phyloP scores from a whole-genome alignment of 1,140 invertebrate species.

The Penaeus indicus region DNA sequence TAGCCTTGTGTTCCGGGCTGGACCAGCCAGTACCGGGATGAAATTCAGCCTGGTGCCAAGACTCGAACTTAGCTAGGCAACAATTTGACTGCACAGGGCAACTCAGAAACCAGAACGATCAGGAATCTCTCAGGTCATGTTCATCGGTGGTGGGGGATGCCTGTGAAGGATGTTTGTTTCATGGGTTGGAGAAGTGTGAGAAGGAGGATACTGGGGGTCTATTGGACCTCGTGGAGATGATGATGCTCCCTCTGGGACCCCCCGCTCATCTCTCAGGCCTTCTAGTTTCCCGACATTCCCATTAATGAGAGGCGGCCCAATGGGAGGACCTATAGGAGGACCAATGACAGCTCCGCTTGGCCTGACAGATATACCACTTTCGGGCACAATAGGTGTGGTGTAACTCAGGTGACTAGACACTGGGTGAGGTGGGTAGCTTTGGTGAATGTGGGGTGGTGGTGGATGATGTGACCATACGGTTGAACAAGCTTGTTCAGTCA shows the following conservation, averaged over 20 bases:
- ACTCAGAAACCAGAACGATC: neutral
- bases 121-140: constrained; percentile 52
- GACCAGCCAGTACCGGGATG: constrained; percentile 36
- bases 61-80: constrained; percentile 25
- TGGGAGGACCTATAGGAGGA: constrained; percentile 36
- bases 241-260: constrained; percentile 63
- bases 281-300: constrained; percentile 58
- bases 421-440: constrained; percentile 34
- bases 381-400: constrained; percentile 66
- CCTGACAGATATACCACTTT: constrained; percentile 31
- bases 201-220: constrained; percentile 61
- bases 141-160: constrained; percentile 49
- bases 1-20: constrained; percentile 19
- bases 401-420: constrained; percentile 65
- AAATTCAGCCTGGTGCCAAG: constrained; percentile 15
- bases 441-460: constrained; percentile 39
- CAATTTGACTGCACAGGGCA: constrained; percentile 26
- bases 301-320: constrained; percentile 54
- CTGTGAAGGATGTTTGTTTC: constrained; percentile 44
- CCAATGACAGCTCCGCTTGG: constrained; percentile 35
- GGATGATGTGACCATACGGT: constrained; percentile 54
- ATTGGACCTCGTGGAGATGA: constrained; percentile 63
- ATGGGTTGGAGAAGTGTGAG: constrained; percentile 50
- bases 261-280: constrained; percentile 56
- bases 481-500: constrained; percentile 49